Evolutionary conservation across 2,113 vertebrate genomes (phyloP).

Genomic region (Oncorhynchus keta): DNA sequence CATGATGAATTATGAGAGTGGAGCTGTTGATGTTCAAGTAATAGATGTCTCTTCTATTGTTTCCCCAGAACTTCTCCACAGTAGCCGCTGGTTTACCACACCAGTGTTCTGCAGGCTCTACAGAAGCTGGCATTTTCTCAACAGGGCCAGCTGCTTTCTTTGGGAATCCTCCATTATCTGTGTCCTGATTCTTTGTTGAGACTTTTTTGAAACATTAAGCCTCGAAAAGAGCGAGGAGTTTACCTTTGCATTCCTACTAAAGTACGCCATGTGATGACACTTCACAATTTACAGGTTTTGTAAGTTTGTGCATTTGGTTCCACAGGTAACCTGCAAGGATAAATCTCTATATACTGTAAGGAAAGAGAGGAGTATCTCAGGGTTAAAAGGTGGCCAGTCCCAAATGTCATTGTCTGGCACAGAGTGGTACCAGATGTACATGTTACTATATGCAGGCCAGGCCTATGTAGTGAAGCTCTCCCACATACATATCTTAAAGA

Average conservation of each 20-base stretch:
- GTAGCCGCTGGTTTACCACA: neutral
- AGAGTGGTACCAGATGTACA: neutral
- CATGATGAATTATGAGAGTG: neutral
- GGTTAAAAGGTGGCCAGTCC: neutral
- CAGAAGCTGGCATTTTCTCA: conserved; percentile 36
- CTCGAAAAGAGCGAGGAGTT: no score
- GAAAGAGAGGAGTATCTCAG: neutral
- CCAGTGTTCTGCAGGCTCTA: neutral
- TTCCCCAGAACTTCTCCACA: neutral
- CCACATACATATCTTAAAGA: neutral
- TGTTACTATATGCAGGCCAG: neutral
- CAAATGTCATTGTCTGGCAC: neutral
- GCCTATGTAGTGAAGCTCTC: neutral
- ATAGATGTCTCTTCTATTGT: neutral
- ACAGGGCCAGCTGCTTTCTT: conserved; percentile 29
- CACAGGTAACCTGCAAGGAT: no score
- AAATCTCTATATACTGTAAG: neutral
- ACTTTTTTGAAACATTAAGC: no score
- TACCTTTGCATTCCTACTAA: no score
- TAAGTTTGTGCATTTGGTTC: no score
- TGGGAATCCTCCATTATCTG: neutral
- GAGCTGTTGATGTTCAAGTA: conserved; percentile 7
- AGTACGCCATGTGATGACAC: no score
- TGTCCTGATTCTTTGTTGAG: neutral
- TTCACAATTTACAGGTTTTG: no score